A percentile compares a stretch with the other conserved stretches of the same genome.
Evolutionary conservation across 2,113 vertebrate genomes (phyloP).

Genomic region (Amazona guildingii): DNA sequence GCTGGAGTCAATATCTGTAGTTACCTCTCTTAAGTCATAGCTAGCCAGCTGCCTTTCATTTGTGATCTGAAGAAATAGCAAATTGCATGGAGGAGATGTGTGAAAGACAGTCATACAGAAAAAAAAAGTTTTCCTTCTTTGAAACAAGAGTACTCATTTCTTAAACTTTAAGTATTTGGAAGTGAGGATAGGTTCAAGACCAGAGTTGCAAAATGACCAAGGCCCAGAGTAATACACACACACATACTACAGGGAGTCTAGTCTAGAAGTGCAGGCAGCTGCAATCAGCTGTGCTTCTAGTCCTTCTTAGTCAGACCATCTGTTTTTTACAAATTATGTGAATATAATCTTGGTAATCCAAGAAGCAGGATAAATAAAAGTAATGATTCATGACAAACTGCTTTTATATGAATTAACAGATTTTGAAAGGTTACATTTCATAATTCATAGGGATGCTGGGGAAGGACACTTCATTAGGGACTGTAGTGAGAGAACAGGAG

Average conservation of each 20-base stretch:
- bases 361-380: background rate
- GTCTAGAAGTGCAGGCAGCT: background rate
- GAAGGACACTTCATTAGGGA: too few species aligned
- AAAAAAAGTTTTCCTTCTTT: background rate
- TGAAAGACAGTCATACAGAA: background rate
- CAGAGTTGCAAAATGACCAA: background rate
- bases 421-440: background rate
- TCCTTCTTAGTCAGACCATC: background rate
- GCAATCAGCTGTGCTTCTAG: background rate
- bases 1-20: background rate
- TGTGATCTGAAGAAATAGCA: background rate
- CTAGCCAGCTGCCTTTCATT: background rate
- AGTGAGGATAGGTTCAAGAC: background rate
- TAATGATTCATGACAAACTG: background rate
- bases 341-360: background rate
- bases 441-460: background rate
- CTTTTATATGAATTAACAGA: background rate
- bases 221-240: background rate
- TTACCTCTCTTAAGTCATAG: slow-evolving; percentile 4
- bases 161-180: background rate
- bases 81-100: background rate
- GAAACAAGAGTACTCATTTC: slow-evolving; percentile 32
- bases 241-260: background rate
- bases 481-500: too few species aligned
- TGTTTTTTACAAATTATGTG: background rate